Evolutionary conservation across 2,113 vertebrate genomes (phyloP).

Genomic region (Protobothrops flavoviridis): DNA sequence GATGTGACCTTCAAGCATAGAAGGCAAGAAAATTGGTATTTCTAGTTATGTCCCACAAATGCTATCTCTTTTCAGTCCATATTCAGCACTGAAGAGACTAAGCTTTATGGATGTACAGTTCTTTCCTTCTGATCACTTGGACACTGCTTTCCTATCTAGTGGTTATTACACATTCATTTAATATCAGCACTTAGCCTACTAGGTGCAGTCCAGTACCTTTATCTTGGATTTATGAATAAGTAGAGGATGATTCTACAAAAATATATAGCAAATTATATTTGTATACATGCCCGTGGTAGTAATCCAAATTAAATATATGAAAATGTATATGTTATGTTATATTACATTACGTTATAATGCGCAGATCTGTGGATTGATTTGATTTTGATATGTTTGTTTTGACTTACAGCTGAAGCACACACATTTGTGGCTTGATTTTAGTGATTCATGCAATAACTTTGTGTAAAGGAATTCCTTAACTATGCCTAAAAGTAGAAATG

Average conservation of each 20-base stretch:
- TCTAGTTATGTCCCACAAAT: background rate
- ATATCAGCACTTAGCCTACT: background rate
- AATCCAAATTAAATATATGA: background rate
- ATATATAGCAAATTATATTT: background rate
- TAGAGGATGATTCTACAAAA: background rate
- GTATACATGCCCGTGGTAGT: background rate
- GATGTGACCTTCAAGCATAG: background rate
- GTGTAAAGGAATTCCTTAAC: background rate
- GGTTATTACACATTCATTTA: background rate
- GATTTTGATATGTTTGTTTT: background rate
- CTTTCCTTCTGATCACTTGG: background rate
- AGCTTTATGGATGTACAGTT: background rate
- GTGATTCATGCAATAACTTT: background rate
- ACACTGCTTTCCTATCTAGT: background rate
- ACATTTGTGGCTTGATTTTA: background rate
- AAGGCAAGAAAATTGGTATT: background rate
- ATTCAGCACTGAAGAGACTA: background rate
- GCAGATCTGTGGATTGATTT: background rate
- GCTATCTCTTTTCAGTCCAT: background rate
- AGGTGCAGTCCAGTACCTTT: background rate
- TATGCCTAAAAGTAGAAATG: background rate
- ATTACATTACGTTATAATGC: no score
- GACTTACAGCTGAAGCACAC: background rate
- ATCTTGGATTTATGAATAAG: background rate
- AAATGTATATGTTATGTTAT: background rate